These are phyloP conservation scores for Chromoteleia sp. DNA, from an alignment of 2,888 invertebrate genomes.

Conservation along the genomic window DNA sequence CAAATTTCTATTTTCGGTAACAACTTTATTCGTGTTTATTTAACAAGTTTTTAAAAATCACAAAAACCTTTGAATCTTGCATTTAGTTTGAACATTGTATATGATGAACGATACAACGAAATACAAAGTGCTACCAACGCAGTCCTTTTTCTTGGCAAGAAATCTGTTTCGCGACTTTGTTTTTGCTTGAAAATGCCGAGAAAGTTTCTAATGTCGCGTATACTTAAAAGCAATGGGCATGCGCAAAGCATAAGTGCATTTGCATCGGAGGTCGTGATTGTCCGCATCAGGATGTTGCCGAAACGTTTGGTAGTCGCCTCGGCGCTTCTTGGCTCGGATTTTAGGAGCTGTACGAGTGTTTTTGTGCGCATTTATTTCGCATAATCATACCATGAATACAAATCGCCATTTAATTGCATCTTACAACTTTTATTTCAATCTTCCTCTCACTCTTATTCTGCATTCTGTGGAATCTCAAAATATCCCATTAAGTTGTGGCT, in stretches of 20 bases:
- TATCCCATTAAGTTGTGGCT: conserved; percentile 45
- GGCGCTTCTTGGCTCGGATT: conserved; percentile 58
- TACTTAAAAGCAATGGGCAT: conserved; percentile 72
- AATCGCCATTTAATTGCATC: conserved; percentile 70
- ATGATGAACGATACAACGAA: conserved; percentile 21
- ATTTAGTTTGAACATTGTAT: conserved; percentile 5
- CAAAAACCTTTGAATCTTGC: not conserved
- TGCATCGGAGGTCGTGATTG: conserved; percentile 76
- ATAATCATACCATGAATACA: conserved; percentile 72
- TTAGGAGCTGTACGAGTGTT: conserved; percentile 56
- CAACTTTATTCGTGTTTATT: too few species aligned
- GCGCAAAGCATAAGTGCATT: conserved; percentile 73
- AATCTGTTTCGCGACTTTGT: conserved; percentile 50
- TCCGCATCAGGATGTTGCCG: conserved; percentile 72
- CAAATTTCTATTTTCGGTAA: too few species aligned
- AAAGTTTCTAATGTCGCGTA: conserved; percentile 68
- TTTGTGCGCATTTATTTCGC: conserved; percentile 69
- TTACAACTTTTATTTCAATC: conserved; percentile 69
- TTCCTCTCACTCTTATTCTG: conserved; percentile 48
- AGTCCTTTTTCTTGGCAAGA: conserved; percentile 51
- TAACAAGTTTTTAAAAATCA: not conserved
- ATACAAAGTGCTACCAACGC: conserved; percentile 8
- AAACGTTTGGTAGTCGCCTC: conserved; percentile 69
- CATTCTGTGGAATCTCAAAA: conserved; percentile 52
- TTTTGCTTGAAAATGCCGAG: conserved; percentile 42